Conservation (phyloP, 2,888 invertebrate genomes). For the Stenotaenia linearis region DNA sequence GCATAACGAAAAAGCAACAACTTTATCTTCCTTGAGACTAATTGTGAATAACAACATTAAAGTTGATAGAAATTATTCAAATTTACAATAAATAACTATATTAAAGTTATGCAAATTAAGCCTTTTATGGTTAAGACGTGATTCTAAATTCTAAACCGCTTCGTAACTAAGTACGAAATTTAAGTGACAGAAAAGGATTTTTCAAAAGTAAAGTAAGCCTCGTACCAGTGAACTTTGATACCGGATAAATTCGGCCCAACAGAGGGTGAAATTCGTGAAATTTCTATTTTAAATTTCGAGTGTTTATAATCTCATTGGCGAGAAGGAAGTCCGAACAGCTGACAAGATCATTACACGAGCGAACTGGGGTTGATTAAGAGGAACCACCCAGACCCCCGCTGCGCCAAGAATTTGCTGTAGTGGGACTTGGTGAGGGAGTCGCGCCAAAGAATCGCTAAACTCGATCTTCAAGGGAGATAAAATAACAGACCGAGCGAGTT, state of each 20-base stretch:
- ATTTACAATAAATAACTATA: too few relatives aligned
- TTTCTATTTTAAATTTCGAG: too few relatives aligned
- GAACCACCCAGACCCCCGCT: conserved; percentile 10
- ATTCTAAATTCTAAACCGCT: too few relatives aligned
- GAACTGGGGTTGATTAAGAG: conserved; percentile 11
- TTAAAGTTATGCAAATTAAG: too few relatives aligned
- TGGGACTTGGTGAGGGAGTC: background rate
- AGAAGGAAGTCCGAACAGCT: background rate
- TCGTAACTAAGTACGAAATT: too few relatives aligned
- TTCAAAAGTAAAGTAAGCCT: too few relatives aligned
- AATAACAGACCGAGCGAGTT: background rate
- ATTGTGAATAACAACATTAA: background rate
- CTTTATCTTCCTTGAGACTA: background rate
- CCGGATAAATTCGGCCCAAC: too few relatives aligned
- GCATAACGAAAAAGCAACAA: background rate
- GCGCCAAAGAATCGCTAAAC: background rate
- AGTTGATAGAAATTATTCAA: background rate
- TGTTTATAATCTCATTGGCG: background rate
- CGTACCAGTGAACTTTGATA: too few relatives aligned
- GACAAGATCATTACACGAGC: conserved; percentile 19
- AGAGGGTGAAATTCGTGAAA: too few relatives aligned
- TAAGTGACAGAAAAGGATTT: too few relatives aligned
- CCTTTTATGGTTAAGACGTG: too few relatives aligned
- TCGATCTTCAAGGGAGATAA: background rate
- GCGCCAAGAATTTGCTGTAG: background rate